Evolutionary conservation across 2,888 invertebrate genomes (phyloP), one percentile per base, ranked within the genome.

Genomic region (Alviniconcha strummeri): DNA sequence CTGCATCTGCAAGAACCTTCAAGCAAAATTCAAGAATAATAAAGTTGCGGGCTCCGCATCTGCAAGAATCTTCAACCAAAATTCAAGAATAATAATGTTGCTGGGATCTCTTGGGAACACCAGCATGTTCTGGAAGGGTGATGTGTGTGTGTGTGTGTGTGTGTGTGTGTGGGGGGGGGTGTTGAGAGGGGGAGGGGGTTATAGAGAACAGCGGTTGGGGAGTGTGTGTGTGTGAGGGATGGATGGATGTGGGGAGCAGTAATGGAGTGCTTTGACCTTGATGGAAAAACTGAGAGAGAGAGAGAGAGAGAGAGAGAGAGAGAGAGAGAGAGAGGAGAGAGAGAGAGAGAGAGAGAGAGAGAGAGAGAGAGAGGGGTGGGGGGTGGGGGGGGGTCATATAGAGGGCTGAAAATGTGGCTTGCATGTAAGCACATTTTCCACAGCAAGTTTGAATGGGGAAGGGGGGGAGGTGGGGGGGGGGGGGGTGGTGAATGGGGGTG

Each of bases 301-400:
- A 36, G 36, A 71, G 71, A n/a, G n/a, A n/a, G 64, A 19, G 19
- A 71, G 19, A 71, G n/a, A 71, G 71, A 71, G 71, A n/a, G 17
- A 15, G n/a, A n/a, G n/a, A n/a, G 69, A n/a, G n/a, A 52, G 17
- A 74, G 55, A 55, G 72, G 17, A 74, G 55, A 55, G 72, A 55
- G 54, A 81, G 80, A 69, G n/a, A n/a, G n/a, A 80, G 80, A 67
- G n/a, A n/a, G 56, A 36, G 54, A 54, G 17, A 55, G 19, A 71
- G 19, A 54, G 17, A n/a, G 69, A 69, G 69, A 17, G n/a, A 1
- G n/a, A 5, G 69, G n/a, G n/a, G 69, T 15, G n/a, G 69, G 52
- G 36, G 52, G 36, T 19, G 67, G 36, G 36, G 67, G 36, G 36
- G 36, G 36, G 0, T 3, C 36, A 36, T 0, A 36, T 3, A 36